These are phyloP conservation scores for Craterocephalus amniculus DNA, from an alignment of 2,797 vertebrate species.

Conservation along the genomic window DNA sequence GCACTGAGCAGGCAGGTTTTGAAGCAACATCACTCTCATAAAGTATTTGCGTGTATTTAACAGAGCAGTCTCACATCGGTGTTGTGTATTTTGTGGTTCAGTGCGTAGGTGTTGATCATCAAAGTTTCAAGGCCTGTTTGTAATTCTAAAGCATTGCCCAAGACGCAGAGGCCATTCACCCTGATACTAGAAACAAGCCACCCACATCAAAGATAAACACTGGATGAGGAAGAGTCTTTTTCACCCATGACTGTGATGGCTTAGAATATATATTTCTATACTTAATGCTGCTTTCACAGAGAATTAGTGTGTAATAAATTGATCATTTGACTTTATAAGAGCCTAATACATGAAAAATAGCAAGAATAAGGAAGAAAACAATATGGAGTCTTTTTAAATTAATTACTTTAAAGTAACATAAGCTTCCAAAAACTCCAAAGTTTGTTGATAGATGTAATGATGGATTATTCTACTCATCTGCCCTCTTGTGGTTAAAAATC, in stretches of 20 bases:
- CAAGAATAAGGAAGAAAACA: not conserved
- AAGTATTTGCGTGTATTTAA: not conserved
- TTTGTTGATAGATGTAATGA: not conserved
- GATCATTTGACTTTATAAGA: not conserved
- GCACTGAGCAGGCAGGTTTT: not conserved
- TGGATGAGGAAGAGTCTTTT: conserved; percentile 3
- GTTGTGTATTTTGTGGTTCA: conserved; percentile 4
- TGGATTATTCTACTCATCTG: conserved; percentile 14
- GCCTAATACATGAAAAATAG: not conserved
- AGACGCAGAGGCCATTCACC: conserved; percentile 69
- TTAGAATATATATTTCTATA: not conserved
- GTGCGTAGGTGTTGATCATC: conserved; percentile 57
- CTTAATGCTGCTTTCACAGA: not conserved
- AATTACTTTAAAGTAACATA: not conserved
- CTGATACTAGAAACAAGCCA: conserved; percentile 38
- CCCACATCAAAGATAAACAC: conserved; percentile 62
- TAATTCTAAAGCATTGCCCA: conserved; percentile 65
- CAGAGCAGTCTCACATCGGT: not conserved
- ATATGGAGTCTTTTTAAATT: not conserved
- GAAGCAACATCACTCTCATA: not conserved
- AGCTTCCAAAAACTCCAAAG: not conserved
- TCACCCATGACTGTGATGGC: not conserved
- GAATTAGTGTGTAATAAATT: not conserved
- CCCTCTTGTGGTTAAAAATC: conserved; percentile 54
- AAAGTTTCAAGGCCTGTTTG: conserved; percentile 76